Conservation (phyloP, 2,888 invertebrate genomes). For the Apomyelois bistriatella region DNA sequence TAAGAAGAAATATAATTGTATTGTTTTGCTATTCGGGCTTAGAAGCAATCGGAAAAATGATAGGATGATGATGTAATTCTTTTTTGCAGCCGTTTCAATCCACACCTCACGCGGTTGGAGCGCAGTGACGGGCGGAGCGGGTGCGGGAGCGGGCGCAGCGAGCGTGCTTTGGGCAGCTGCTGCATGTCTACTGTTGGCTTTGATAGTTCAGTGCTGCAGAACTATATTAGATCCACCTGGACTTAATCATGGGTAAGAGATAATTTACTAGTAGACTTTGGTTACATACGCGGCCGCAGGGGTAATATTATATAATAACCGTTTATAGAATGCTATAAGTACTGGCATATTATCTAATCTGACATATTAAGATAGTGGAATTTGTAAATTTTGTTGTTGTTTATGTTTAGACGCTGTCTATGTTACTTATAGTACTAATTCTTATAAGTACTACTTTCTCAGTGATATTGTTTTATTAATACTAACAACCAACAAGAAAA, state of each 20-base stretch:
- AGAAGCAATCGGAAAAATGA: too few species aligned
- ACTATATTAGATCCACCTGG: slow-evolving; percentile 71
- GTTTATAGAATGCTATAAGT: too few species aligned
- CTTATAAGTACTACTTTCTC: too few species aligned
- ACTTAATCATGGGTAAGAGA: slow-evolving; percentile 38
- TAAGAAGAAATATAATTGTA: too few species aligned
- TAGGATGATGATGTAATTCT: too few species aligned
- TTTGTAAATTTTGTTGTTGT: too few species aligned
- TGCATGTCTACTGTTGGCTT: slow-evolving; percentile 72
- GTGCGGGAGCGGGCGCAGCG: slow-evolving; percentile 55
- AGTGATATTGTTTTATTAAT: neutral
- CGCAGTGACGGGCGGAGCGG: slow-evolving; percentile 48
- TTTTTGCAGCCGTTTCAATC: slow-evolving; percentile 76
- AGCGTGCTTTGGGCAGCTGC: slow-evolving; percentile 77
- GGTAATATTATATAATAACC: neutral
- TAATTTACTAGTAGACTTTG: neutral
- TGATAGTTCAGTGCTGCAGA: slow-evolving; percentile 76
- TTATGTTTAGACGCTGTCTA: too few species aligned
- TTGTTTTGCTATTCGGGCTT: too few species aligned
- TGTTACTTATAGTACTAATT: too few species aligned
- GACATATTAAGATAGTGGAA: too few species aligned
- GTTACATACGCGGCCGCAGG: too few species aligned
- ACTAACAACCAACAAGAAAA: neutral
- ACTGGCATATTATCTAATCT: too few species aligned
- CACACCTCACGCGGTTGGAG: slow-evolving; percentile 79